phyloP scores from a whole-genome alignment of 2,888 invertebrate species.

The Hemistola chrysoprasaria region DNA sequence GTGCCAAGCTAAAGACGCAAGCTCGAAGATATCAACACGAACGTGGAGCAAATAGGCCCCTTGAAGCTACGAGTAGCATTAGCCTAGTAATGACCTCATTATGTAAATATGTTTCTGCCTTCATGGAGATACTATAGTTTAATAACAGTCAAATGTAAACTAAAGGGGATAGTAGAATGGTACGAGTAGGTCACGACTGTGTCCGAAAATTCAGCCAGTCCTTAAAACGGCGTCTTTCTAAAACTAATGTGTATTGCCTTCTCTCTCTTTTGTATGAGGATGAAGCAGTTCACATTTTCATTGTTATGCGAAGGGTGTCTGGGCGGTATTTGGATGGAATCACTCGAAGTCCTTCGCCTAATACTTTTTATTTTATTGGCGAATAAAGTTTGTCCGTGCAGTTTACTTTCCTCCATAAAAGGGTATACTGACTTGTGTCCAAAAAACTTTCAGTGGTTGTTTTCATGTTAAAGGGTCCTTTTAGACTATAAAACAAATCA shows the following conservation, averaged over 20 bases:
- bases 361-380: conserved; percentile 29
- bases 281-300: conserved; percentile 19
- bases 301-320: conserved; percentile 31
- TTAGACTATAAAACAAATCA: too few species aligned
- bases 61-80: conserved; percentile 34
- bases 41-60: conserved; percentile 26
- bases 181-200: conserved; percentile 18
- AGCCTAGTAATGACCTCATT: conserved; percentile 39
- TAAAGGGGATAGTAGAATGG: conserved; percentile 21
- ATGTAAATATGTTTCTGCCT: conserved; percentile 38
- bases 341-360: conserved; percentile 24
- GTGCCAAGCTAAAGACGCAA: conserved; percentile 17
- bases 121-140: conserved; percentile 32
- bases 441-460: too few species aligned
- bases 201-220: conserved; percentile 14
- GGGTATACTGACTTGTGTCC: conserved; percentile 5
- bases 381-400: conserved; percentile 18
- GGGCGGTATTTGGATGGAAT: conserved; percentile 24
- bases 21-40: conserved; percentile 20
- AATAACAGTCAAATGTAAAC: conserved; percentile 33
- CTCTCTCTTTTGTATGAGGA: conserved; percentile 18
- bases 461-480: too few species aligned
- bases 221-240: conserved; percentile 10
- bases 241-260: conserved; percentile 17
- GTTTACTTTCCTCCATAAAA: conserved; percentile 19